Evolutionary conservation across 2,888 invertebrate genomes (phyloP).

Genomic region (Acanthosepion lycidas): DNA sequence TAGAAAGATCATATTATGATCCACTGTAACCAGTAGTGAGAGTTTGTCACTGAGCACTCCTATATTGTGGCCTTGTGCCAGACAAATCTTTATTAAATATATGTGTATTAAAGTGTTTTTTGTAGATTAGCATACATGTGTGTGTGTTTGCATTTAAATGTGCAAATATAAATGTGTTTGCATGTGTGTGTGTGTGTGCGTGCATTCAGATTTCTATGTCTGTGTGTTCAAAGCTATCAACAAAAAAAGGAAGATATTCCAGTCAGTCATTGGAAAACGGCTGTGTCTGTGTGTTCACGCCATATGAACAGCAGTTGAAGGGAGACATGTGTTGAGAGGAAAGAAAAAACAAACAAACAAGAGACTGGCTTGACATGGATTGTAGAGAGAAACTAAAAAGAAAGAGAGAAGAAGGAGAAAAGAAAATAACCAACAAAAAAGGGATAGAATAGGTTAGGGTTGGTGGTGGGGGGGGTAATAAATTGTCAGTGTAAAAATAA

Average conservation of each 20-base stretch:
- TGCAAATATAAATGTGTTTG: not conserved
- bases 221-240: not conserved
- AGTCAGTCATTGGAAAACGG: not conserved
- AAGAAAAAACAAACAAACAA: not conserved
- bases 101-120: not conserved
- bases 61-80: too few species aligned
- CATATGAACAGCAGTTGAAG: not conserved
- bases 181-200: not conserved
- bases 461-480: too few species aligned
- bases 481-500: too few species aligned
- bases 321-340: fast-evolving
- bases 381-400: not conserved
- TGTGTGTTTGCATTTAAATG: not conserved
- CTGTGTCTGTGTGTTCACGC: not conserved
- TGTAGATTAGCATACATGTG: not conserved
- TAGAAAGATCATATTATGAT: too few species aligned
- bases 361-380: not conserved
- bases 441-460: too few species aligned
- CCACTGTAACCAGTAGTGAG: too few species aligned
- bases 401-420: not conserved
- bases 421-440: not conserved
- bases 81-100: too few species aligned
- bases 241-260: not conserved
- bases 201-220: not conserved
- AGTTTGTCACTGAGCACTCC: too few species aligned